These are phyloP conservation scores for Ophioninae sp. DNA, from an alignment of 2,888 invertebrate species.

Conservation along the genomic window DNA sequence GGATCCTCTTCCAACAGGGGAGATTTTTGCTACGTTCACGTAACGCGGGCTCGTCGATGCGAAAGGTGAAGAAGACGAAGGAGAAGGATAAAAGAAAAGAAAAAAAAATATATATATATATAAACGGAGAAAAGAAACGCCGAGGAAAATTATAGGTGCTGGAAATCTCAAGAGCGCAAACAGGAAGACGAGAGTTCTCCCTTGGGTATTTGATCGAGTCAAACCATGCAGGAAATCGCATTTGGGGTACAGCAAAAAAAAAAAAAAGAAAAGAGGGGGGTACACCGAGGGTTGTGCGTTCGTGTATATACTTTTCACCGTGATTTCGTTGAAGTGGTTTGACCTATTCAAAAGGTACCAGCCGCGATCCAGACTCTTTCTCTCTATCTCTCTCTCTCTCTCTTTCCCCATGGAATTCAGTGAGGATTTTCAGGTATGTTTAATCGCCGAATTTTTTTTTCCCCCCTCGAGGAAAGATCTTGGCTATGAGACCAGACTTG, in stretches of 20 bases:
- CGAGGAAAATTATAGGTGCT: slow-evolving; percentile 79
- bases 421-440: slow-evolving; percentile 41
- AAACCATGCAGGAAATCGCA: slow-evolving; percentile 79
- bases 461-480: not conserved
- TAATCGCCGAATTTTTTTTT: slow-evolving; percentile 63
- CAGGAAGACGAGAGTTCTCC: slow-evolving; percentile 72
- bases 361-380: slow-evolving; percentile 31
- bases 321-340: slow-evolving; percentile 73
- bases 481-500: not conserved
- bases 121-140: slow-evolving; percentile 58
- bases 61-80: slow-evolving; percentile 61
- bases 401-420: slow-evolving; percentile 19
- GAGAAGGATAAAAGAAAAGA: slow-evolving; percentile 61
- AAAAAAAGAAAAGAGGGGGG: too few relatives aligned
- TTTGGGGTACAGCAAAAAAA: slow-evolving; percentile 57
- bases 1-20: slow-evolving; percentile 58
- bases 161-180: slow-evolving; percentile 78
- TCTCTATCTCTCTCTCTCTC: slow-evolving; percentile 19
- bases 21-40: slow-evolving; percentile 69
- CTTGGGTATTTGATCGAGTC: slow-evolving; percentile 68
- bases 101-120: too few relatives aligned
- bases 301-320: slow-evolving; percentile 57
- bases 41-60: slow-evolving; percentile 70
- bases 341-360: slow-evolving; percentile 71
- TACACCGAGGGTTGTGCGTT: slow-evolving; percentile 14